phyloP scores from a whole-genome alignment of 2,113 vertebrate genomes.

The Proterorhinus semilunaris region DNA sequence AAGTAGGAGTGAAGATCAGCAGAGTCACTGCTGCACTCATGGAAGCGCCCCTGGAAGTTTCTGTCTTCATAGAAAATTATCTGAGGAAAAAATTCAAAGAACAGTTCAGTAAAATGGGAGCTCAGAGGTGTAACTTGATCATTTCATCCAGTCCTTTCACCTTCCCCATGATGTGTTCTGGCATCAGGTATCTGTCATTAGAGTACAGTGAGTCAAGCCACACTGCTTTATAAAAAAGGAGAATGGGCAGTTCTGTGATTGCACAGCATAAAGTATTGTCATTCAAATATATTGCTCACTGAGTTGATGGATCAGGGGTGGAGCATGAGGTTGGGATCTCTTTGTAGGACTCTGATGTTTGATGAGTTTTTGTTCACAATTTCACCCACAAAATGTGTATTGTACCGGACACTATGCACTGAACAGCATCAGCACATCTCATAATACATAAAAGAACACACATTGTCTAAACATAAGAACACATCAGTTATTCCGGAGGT shows the following conservation, averaged over 20 bases:
- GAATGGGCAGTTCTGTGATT: constrained; percentile 61
- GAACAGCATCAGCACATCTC: not conserved
- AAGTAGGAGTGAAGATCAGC: constrained; percentile 73
- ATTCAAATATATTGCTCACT: constrained; percentile 59
- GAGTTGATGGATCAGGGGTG: constrained; percentile 45
- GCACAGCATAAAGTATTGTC: constrained; percentile 73
- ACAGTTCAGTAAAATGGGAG: not conserved
- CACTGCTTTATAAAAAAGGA: constrained; percentile 67
- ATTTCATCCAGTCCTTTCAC: constrained; percentile 35
- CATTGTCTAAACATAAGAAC: not conserved
- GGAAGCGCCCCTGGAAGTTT: constrained; percentile 73
- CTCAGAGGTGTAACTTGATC: not conserved
- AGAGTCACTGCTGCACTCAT: constrained; percentile 74
- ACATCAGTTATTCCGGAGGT: not conserved
- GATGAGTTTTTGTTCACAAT: constrained; percentile 61
- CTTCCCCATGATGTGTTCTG: constrained; percentile 63
- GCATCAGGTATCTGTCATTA: constrained; percentile 22
- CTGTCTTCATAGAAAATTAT: constrained; percentile 77
- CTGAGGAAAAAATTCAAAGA: constrained; percentile 39
- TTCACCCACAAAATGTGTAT: constrained; percentile 20
- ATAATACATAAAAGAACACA: not conserved
- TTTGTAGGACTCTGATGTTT: constrained; percentile 38
- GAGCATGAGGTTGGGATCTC: constrained; percentile 6
- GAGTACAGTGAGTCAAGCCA: constrained; percentile 43
- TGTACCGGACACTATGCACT: not conserved